These are phyloP conservation scores for Tragulus kanchil DNA, from an alignment of 2,113 vertebrate species.

Conservation along the genomic window DNA sequence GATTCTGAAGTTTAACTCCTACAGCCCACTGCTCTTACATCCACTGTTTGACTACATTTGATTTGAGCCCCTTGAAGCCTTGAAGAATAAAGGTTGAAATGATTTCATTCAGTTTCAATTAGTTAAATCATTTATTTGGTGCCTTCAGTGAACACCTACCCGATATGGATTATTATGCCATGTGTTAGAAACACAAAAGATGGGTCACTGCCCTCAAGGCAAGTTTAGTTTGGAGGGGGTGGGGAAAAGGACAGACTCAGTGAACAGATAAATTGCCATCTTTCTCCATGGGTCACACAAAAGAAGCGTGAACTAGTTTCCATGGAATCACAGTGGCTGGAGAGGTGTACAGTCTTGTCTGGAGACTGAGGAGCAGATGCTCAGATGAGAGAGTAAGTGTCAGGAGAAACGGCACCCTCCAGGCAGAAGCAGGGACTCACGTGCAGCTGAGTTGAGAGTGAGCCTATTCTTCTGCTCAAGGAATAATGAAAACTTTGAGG, in stretches of 20 bases:
- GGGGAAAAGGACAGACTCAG: not conserved
- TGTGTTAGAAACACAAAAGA: not conserved
- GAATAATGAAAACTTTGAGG: not conserved
- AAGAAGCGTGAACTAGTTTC: not conserved
- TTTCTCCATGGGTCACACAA: not conserved
- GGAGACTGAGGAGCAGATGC: not conserved
- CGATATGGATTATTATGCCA: not conserved
- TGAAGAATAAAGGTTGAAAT: not conserved
- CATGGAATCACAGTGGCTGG: not conserved
- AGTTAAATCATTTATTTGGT: not conserved
- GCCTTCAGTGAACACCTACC: not conserved
- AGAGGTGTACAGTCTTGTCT: not conserved
- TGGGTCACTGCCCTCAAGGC: not conserved
- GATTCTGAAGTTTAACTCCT: not conserved
- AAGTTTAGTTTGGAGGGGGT: not conserved
- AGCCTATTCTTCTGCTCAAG: not conserved
- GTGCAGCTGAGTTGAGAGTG: not conserved
- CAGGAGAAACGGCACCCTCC: not conserved
- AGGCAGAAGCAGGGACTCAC: not conserved
- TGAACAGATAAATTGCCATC: not conserved
- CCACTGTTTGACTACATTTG: not conserved
- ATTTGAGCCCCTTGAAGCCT: not conserved
- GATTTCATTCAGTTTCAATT: not conserved
- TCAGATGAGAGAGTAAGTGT: not conserved
- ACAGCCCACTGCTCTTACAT: fast-evolving